Evolutionary conservation across 2,888 invertebrate species (phyloP).

Genomic region (Tenthredo mesomela): DNA sequence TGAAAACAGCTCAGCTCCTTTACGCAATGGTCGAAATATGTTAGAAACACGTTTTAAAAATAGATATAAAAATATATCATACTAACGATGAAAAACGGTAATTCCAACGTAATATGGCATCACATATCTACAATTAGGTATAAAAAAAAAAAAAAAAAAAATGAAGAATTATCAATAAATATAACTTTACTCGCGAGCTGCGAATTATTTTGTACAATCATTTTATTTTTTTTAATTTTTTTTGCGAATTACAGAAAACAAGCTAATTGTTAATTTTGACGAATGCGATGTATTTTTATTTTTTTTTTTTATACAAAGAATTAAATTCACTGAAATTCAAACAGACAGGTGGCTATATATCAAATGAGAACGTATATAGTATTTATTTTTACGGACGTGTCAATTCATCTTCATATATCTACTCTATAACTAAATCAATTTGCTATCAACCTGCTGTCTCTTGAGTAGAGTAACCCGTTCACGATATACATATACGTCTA

Average conservation of each 20-base stretch:
- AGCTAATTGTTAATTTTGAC: not conserved
- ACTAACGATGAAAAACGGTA: not conserved
- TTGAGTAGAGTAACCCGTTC: conserved; percentile 20
- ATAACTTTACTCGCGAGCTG: not conserved
- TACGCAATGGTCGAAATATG: conserved; percentile 28
- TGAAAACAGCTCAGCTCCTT: conserved; percentile 32
- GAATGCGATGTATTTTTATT: not conserved
- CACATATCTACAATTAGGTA: not conserved
- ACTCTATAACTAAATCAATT: conserved; percentile 35
- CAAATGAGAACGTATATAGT: not conserved
- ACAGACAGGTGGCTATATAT: not conserved
- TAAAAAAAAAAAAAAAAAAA: too few relatives aligned
- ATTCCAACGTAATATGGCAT: not conserved
- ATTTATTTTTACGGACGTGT: not conserved
- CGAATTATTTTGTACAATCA: not conserved
- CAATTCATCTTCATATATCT: conserved; percentile 26
- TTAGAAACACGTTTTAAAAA: conserved; percentile 22
- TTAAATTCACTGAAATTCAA: not conserved
- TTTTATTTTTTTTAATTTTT: too few relatives aligned
- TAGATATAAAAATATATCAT: not conserved
- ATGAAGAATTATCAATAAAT: not conserved
- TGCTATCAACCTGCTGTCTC: conserved; percentile 24
- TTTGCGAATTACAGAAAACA: not conserved
- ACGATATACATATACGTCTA: not conserved
- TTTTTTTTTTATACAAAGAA: not conserved